These are phyloP conservation scores for Eremobia ochroleuca DNA, from an alignment of 2,888 invertebrate species.

Conservation along the genomic window DNA sequence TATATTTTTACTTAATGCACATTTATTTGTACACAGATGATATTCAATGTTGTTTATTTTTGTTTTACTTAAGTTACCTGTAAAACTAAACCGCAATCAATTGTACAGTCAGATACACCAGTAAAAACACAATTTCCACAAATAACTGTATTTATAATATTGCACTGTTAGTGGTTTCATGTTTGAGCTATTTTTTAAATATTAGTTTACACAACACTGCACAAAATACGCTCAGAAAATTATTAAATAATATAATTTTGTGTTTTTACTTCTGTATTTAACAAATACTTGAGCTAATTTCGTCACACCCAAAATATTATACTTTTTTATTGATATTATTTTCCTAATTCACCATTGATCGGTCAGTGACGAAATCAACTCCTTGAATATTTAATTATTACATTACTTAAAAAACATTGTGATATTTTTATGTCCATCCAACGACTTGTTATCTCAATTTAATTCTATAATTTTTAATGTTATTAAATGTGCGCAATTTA, in stretches of 20 bases:
- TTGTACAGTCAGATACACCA: slow-evolving; percentile 22
- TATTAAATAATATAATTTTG: neutral
- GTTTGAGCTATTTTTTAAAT: neutral
- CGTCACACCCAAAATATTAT: neutral
- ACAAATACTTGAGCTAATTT: neutral
- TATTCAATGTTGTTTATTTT: slow-evolving; percentile 30
- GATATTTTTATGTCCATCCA: slow-evolving; percentile 80
- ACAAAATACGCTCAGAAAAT: neutral
- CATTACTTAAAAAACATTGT: slow-evolving; percentile 68
- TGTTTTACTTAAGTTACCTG: slow-evolving; percentile 27
- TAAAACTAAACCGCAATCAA: slow-evolving; percentile 5
- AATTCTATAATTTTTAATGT: slow-evolving; percentile 65
- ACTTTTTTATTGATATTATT: slow-evolving; percentile 12
- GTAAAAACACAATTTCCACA: slow-evolving; percentile 12
- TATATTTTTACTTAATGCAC: slow-evolving; percentile 4
- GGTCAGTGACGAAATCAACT: slow-evolving; percentile 17
- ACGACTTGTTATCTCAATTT: slow-evolving; percentile 72
- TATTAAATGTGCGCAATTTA: slow-evolving; percentile 53
- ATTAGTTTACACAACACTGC: neutral
- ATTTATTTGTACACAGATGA: slow-evolving; percentile 45
- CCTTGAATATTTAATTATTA: slow-evolving; percentile 29
- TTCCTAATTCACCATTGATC: slow-evolving; percentile 3
- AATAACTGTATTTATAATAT: neutral
- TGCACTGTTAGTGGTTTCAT: neutral
- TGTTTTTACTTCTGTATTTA: slow-evolving; percentile 36